Conservation (phyloP, 35 echinoderm and acorn worm species). For the Nesometra sesokonis region DNA sequence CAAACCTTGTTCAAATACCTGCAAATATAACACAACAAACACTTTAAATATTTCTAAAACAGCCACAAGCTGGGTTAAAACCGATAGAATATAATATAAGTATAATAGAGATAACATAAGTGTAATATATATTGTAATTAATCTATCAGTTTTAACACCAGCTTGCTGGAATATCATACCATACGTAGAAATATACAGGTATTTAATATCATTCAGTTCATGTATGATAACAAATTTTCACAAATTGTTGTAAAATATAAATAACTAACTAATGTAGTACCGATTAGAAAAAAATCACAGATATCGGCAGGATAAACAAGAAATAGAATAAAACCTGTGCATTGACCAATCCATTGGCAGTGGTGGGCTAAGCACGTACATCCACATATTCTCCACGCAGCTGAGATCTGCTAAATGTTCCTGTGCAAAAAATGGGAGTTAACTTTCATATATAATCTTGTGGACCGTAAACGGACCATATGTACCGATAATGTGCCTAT, state of each 20-base stretch:
- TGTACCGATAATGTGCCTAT: background rate
- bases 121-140: too few relatives aligned
- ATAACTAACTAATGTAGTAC: background rate
- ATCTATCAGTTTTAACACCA: background rate
- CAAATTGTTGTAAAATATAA: background rate
- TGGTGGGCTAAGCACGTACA: background rate
- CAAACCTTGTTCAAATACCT: conserved; percentile 80
- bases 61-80: background rate
- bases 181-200: too few relatives aligned
- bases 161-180: background rate
- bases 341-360: background rate
- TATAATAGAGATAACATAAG: background rate
- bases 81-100: background rate
- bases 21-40: background rate
- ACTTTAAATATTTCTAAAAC: background rate
- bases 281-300: background rate
- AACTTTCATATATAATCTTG: background rate
- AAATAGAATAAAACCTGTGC: background rate
- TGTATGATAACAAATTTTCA: too few relatives aligned
- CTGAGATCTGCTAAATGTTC: background rate
- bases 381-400: background rate
- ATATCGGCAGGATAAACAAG: background rate
- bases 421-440: background rate
- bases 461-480: background rate
- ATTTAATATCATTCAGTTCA: too few relatives aligned